Base-by-base conservation (phyloP, 2,888 invertebrate genomes). In the Micoletzkya japonica region DNA sequence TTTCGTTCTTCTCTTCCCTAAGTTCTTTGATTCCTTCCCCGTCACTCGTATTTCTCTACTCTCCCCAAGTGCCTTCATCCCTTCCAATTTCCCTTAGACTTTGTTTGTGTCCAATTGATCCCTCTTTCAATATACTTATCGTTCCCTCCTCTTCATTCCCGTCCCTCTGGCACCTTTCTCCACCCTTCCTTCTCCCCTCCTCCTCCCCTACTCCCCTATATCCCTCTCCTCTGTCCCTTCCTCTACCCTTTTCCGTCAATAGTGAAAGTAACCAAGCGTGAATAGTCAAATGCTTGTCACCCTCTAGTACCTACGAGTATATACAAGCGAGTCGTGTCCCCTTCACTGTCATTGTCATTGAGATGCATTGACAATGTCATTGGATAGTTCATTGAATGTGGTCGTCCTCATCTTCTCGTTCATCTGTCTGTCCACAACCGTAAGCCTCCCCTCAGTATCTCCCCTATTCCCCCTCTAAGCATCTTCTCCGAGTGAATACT, bases 401-500 rank as follows among this genome's bases (percentile, higher is more conserved):
- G n/a, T 44, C 20, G 6, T 26, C 7, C 24, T 24, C 44, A 30
- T 63, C 63, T 63, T 50, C 32, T 50, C 30, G 32, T 63, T 24
- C 63, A 60, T 49, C 26, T 63, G n/a, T 39, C 20, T n/a, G 30
- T 50, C 10, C 49, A 20, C 17, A 32, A 50, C 50, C 49, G 24
- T 24, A 24, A 32, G 32, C 26, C 4, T 63, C 26, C n/a, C 17
- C 32, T 24, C 28, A 60, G 26, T 37, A 10, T 60, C 39, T 39
- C 37, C 17, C 39, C 36, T 28, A 39, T 39, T 37, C 39, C 20
- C 37, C 7, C 34, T 36, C 2, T 58, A 24, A 66, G 66, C 28
- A 66, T 24, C 34, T 66, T 54, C 66, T 66, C 24, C 66, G 52
- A 28, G 66, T 66, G 36, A 66, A 66, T n/a, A 54, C 66, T n/a